Evolutionary conservation across 2,888 invertebrate genomes (phyloP).

Genomic region (Drosophila demipolita): DNA sequence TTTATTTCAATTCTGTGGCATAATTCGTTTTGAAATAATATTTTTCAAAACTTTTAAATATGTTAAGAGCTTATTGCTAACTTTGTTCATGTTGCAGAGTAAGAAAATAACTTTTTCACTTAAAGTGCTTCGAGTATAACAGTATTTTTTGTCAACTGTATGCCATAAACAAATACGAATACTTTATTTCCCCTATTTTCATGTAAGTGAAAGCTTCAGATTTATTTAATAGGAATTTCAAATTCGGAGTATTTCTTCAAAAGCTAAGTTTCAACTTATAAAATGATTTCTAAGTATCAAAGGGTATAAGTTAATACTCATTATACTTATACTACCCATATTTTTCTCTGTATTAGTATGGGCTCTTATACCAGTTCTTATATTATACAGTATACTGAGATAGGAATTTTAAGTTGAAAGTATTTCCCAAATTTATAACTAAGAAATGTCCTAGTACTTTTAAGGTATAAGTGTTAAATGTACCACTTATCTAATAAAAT

Average conservation of each 20-base stretch:
- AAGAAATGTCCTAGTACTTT: background rate
- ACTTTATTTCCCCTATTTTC: background rate
- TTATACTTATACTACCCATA: background rate
- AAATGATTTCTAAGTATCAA: background rate
- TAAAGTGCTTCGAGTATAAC: conserved; percentile 27
- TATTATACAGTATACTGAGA: background rate
- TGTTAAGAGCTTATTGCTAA: accelerated
- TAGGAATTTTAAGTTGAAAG: background rate
- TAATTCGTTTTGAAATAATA: background rate
- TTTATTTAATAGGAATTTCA: background rate
- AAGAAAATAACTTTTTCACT: background rate
- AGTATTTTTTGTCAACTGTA: background rate
- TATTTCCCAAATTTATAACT: background rate
- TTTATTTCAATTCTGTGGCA: background rate
- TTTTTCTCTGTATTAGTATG: background rate
- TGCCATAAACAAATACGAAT: background rate
- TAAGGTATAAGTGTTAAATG: background rate
- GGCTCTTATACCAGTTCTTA: background rate
- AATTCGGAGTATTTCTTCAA: conserved; percentile 5
- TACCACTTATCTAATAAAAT: background rate
- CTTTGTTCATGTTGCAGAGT: background rate
- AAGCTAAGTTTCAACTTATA: background rate
- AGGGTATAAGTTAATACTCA: background rate
- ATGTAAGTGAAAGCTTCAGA: background rate
- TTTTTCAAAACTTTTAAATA: background rate